A percentile compares a stretch with the other conserved stretches of the same genome.
Conservation (phyloP, 35 echinoderm and acorn worm genomes). For the Amphiura filiformis region DNA sequence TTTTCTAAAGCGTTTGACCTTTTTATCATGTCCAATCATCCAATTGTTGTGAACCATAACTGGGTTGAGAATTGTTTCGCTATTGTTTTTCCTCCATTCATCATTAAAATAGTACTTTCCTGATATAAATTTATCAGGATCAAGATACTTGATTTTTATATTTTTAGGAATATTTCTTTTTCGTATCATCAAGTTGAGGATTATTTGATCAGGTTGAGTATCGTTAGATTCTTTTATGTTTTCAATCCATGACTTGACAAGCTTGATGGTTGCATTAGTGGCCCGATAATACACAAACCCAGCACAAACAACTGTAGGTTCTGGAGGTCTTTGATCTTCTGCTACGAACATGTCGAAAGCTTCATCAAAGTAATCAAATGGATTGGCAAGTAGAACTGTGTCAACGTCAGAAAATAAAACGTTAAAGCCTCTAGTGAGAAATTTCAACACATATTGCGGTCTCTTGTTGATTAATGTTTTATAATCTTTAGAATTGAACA, state of each 20-base stretch:
- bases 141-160: conserved; percentile 47
- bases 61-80: neutral
- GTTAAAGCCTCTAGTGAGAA: neutral
- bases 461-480: neutral
- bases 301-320: conserved; percentile 52
- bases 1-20: conserved; percentile 54
- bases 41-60: conserved; percentile 85
- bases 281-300: conserved; percentile 79
- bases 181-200: conserved; percentile 61
- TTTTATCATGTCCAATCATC: conserved; percentile 50
- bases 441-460: neutral
- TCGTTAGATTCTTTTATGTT: conserved; percentile 31
- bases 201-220: conserved; percentile 54
- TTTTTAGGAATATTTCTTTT: neutral
- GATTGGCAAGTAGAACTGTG: conserved; percentile 66
- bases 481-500: neutral
- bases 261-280: conserved; percentile 26
- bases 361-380: conserved; percentile 57
- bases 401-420: neutral
- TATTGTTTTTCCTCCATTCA: neutral
- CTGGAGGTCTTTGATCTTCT: conserved; percentile 42
- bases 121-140: conserved; percentile 54
- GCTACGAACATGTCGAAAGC: conserved; percentile 68
- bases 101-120: conserved; percentile 50
- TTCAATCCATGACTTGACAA: conserved; percentile 49